Percentiles rank a stretch among this genome's conserved stretches.
Evolutionary conservation across 2,113 vertebrate genomes (phyloP).

Genomic region (Piprites chloris): DNA sequence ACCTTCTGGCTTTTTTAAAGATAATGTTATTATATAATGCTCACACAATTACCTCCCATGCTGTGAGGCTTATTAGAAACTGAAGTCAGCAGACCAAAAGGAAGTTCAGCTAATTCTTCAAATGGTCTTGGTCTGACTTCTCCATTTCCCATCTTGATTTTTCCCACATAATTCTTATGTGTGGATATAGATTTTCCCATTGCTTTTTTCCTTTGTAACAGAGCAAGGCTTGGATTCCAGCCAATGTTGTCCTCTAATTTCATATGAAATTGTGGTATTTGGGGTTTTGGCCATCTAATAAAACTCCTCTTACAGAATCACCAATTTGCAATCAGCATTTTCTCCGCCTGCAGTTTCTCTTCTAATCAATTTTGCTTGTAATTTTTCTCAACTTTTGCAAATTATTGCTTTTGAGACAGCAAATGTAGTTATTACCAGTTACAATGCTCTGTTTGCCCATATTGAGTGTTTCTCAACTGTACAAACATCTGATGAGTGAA

Average conservation of each 20-base stretch:
- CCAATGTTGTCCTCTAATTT: background rate
- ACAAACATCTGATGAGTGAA: slow-evolving; percentile 35
- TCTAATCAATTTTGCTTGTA: slow-evolving; percentile 51
- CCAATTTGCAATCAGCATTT: slow-evolving; percentile 35
- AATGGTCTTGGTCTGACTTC: background rate
- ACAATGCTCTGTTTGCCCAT: slow-evolving; percentile 20
- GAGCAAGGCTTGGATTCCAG: background rate
- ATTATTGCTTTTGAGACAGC: slow-evolving; percentile 28
- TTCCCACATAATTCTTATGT: background rate
- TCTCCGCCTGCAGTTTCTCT: background rate
- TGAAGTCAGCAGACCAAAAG: background rate
- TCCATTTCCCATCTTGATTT: background rate
- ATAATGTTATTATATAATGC: background rate
- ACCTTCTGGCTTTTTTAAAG: background rate
- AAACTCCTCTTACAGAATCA: slow-evolving; percentile 6
- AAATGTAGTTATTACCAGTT: slow-evolving; percentile 21
- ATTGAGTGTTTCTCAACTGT: background rate
- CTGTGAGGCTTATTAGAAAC: background rate
- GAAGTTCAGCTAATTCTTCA: background rate
- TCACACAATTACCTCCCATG: background rate
- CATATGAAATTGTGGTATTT: background rate
- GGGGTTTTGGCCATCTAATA: slow-evolving; percentile 10
- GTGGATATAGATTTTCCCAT: background rate
- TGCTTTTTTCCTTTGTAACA: background rate
- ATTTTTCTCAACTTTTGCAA: slow-evolving; percentile 25